A percentile compares a stretch with the other conserved stretches of the same genome.
Conservation (phyloP, 2,888 invertebrate species). For the Sisyra nigra region DNA sequence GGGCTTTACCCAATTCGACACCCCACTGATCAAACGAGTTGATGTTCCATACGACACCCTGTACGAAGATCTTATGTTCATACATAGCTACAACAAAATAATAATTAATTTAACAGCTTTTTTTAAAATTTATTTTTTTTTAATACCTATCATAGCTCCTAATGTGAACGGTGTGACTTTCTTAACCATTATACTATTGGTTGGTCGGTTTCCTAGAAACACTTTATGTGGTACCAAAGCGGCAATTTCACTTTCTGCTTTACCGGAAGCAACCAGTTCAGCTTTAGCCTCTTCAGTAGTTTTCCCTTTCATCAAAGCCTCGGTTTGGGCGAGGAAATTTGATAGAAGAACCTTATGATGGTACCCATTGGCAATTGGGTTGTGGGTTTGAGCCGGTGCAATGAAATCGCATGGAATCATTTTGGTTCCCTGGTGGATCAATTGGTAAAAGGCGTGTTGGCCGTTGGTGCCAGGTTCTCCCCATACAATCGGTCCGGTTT, state of each 20-base stretch:
- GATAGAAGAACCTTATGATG: conserved; percentile 93
- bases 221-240: conserved; percentile 90
- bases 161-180: conserved; percentile 85
- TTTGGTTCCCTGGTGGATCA: conserved; percentile 82
- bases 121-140: conserved; percentile 9
- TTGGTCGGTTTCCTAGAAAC: conserved; percentile 92
- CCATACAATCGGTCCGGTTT: conserved; percentile 77
- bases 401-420: conserved; percentile 95
- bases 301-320: conserved; percentile 72
- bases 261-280: conserved; percentile 67
- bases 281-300: conserved; percentile 42
- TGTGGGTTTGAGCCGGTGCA: conserved; percentile 82
- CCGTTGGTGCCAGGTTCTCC: conserved; percentile 99
- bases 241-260: conserved; percentile 52
- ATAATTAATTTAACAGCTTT: conserved; percentile 5
- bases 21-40: conserved; percentile 99
- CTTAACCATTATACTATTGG: conserved; percentile 88
- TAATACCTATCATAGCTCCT: conserved; percentile 79
- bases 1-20: conserved; percentile 94
- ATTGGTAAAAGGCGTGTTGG: conserved; percentile 98
- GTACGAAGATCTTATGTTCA: conserved; percentile 98
- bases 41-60: conserved; percentile 98
- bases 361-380: conserved; percentile 59
- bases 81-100: conserved; percentile 60
- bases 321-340: conserved; percentile 97